phyloP scores from a whole-genome alignment of 2,113 vertebrate species.

The Chascanopsetta lugubris region DNA sequence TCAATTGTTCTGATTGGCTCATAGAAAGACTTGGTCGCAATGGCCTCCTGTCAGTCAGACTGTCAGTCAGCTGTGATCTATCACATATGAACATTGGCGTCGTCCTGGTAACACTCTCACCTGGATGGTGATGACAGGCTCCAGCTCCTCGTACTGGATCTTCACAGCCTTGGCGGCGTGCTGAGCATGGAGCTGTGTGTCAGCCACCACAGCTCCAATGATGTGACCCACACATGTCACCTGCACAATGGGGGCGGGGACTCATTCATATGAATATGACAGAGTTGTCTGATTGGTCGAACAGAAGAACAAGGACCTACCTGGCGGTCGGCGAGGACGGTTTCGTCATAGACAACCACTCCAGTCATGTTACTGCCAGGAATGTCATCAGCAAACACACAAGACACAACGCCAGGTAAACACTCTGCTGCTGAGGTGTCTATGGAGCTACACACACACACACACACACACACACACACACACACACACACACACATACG shows the following conservation, averaged over 20 bases:
- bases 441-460: slow-evolving; percentile 80
- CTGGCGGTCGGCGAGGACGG: slow-evolving; percentile 84
- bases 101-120: slow-evolving; percentile 64
- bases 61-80: too few species aligned
- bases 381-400: slow-evolving; percentile 86
- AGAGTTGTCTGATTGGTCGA: not conserved
- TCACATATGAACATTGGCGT: not conserved
- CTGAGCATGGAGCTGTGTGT: slow-evolving; percentile 90
- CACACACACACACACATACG: slow-evolving; percentile 14
- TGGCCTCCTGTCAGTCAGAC: slow-evolving; percentile 86
- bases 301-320: slow-evolving; percentile 44
- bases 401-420: slow-evolving; percentile 86
- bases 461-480: slow-evolving; percentile 28
- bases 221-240: slow-evolving; percentile 96
- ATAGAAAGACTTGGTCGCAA: slow-evolving; percentile 89
- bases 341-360: slow-evolving; percentile 82
- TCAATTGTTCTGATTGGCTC: slow-evolving; percentile 84
- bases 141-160: slow-evolving; percentile 89
- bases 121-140: slow-evolving; percentile 89
- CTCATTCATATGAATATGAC: not conserved
- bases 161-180: slow-evolving; percentile 88
- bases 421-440: slow-evolving; percentile 82
- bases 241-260: slow-evolving; percentile 68
- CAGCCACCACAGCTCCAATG: slow-evolving; percentile 90
- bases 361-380: slow-evolving; percentile 89